phyloP scores from a whole-genome alignment of 2,797 vertebrate genomes.

The Coluber constrictor region DNA sequence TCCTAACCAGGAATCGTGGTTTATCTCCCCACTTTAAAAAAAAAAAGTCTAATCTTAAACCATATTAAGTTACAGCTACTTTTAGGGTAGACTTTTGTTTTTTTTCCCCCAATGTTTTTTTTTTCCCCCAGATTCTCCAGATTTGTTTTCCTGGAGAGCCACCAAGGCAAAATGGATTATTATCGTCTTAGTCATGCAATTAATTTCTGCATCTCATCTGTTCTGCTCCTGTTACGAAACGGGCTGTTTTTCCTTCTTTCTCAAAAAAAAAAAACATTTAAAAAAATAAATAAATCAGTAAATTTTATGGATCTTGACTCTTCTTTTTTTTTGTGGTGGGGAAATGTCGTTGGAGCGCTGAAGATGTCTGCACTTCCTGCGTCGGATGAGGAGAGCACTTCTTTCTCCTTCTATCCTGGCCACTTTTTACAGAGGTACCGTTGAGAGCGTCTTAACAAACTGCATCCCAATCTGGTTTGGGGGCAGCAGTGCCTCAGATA shows the following conservation, averaged over 20 bases:
- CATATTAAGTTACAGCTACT: slow-evolving; percentile 14
- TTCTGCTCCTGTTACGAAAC: slow-evolving; percentile 39
- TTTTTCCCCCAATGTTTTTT: not conserved
- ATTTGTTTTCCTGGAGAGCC: slow-evolving; percentile 19
- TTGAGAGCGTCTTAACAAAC: no score
- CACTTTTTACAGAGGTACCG: no score
- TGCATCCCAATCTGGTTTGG: no score
- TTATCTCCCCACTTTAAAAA: not conserved
- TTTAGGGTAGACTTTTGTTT: not conserved
- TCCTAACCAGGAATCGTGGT: not conserved
- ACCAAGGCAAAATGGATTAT: slow-evolving; percentile 25
- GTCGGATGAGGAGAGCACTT: no score
- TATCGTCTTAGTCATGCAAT: slow-evolving; percentile 44
- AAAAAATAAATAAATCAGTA: not conserved
- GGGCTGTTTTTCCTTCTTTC: slow-evolving; percentile 12
- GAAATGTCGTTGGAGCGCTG: not conserved
- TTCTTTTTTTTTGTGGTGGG: accelerated
- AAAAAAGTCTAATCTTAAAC: slow-evolving; percentile 50
- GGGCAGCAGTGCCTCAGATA: no score
- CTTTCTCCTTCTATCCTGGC: no score
- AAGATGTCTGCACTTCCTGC: no score
- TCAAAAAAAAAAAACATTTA: slow-evolving; percentile 20
- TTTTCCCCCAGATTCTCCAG: not conserved
- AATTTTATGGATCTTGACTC: not conserved
- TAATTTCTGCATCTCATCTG: slow-evolving; percentile 11